Percentiles rank a stretch among this genome's conserved stretches.
These are phyloP conservation scores for Drosophila buzzatii DNA, from an alignment of 2,888 invertebrate species.

Conservation along the genomic window DNA sequence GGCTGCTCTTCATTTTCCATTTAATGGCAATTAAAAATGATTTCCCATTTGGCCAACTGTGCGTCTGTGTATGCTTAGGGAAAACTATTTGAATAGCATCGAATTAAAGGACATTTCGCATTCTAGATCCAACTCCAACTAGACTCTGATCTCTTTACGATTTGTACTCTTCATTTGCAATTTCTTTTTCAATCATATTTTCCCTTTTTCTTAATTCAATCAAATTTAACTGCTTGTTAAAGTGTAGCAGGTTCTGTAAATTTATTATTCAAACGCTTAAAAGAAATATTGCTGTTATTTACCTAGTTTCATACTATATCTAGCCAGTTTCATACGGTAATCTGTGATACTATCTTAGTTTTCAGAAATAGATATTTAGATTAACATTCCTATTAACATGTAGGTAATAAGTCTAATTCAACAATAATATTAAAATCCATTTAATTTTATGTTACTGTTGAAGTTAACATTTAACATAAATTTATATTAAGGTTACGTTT, in stretches of 20 bases:
- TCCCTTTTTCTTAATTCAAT: background rate
- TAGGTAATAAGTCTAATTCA: too few relatives aligned
- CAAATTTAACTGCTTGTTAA: background rate
- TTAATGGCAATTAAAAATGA: conserved; percentile 69
- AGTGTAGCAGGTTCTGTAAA: background rate
- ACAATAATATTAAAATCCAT: too few relatives aligned
- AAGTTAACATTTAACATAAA: too few relatives aligned
- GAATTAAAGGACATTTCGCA: background rate
- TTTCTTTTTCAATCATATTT: background rate
- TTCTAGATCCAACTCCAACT: background rate
- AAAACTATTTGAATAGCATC: conserved; percentile 14
- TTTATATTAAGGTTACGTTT: too few relatives aligned
- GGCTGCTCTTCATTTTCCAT: conserved; percentile 34
- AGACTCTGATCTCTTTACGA: background rate
- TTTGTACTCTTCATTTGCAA: background rate
- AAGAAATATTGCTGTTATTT: background rate
- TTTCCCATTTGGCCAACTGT: conserved; percentile 37
- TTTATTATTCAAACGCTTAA: background rate
- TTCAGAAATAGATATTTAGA: background rate
- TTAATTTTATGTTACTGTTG: too few relatives aligned
- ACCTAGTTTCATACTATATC: background rate
- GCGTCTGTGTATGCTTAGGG: conserved; percentile 29
- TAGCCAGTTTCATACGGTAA: background rate
- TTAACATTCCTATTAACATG: too few relatives aligned
- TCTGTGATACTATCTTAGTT: background rate